Evolutionary conservation across 2,113 vertebrate species (phyloP).

Genomic region (Aegithalos caudatus): DNA sequence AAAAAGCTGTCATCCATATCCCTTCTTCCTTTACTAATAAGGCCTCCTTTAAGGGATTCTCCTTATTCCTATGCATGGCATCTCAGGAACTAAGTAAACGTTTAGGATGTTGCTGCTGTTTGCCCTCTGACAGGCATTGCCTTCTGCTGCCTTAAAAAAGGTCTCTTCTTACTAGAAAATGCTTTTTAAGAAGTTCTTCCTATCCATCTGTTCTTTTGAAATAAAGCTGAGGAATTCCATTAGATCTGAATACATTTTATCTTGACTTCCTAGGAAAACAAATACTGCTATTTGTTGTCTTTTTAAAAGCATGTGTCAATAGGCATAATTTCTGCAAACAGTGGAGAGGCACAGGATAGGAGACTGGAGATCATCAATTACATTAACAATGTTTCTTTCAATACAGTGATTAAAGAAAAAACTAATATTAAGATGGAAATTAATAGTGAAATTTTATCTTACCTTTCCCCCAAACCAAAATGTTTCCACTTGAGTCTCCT

Average conservation of each 20-base stretch:
- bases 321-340: neutral
- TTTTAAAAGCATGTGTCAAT: neutral
- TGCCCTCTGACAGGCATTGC: neutral
- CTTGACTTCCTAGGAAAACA: neutral
- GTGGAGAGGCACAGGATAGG: neutral
- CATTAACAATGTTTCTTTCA: neutral
- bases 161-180: neutral
- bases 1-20: neutral
- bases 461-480: slow-evolving; percentile 99
- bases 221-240: neutral
- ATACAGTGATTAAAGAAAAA: neutral
- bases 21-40: neutral
- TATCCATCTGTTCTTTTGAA: neutral
- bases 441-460: slow-evolving; percentile 8
- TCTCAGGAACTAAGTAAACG: neutral
- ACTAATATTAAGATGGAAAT: neutral
- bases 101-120: neutral
- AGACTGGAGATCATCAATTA: neutral
- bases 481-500: slow-evolving; percentile 97
- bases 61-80: neutral
- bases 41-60: neutral
- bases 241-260: neutral
- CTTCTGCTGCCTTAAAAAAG: neutral
- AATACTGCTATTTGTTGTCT: neutral
- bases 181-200: neutral